Evolutionary conservation across 2,797 vertebrate genomes (phyloP), one percentile per base, ranked within the genome.

Genomic region (Acipenser ruthenus): DNA sequence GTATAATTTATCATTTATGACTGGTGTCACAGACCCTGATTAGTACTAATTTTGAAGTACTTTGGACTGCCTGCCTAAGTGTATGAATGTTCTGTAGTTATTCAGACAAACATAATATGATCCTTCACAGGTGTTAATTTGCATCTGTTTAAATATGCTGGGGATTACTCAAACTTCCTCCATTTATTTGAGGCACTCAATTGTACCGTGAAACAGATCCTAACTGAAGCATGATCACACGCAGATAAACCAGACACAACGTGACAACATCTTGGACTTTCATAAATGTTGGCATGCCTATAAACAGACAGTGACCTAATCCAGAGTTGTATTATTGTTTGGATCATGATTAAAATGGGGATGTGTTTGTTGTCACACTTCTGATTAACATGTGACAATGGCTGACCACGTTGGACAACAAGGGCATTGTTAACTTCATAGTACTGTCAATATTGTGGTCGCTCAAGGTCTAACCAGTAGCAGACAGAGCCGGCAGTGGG

Each of bases 401-500:
- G 15, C 66, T 49, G 50, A 51, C 13, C 52, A 18, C 47, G 23
- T 18, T 10, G 65, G 6, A 64, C 65, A 70, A 67, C 55, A 50
- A 49, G 50, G 51, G n/a, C 62, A 48, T 60, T 65, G 69, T 61
- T 49, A 13, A 48, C 12, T 53, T 5, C 15, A 7, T 48, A 47
- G 47, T 55, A 64, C 62, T 71, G 60, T 62, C 59, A 69, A 67
- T 65, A 68, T 65, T 69, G 68, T 23, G 67, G 72, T 70, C 67
- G 66, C 60, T 69, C 62, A 67, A 63, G 37, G 37, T 66, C 66
- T 72, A 68, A 68, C 69, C 68, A 75, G 64, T 65, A 69, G 60
- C 69, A 58, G 55, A 11, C 8, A 23, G 47, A 62, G 60, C 60
- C 37, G 60, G 7, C 6, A 62, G 15, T 23, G 18, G 60, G 60